phyloP scores from a whole-genome alignment of 1,140 invertebrate species.

The Nephotettix cincticeps region DNA sequence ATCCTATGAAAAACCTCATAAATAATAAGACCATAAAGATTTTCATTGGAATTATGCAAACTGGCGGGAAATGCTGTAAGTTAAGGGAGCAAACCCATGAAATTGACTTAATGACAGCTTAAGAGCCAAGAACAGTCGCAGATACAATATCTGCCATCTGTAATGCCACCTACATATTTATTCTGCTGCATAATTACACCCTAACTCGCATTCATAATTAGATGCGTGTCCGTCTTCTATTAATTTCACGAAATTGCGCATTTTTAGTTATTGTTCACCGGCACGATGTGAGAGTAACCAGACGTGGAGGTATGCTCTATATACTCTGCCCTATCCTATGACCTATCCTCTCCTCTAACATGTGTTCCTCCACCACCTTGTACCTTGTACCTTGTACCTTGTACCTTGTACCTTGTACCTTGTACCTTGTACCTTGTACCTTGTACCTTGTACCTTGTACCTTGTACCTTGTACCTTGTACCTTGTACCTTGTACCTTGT shows the following conservation, averaged over 20 bases:
- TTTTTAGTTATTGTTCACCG: conserved; percentile 2
- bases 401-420: no score
- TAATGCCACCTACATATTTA: conserved; percentile 21
- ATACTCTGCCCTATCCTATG: neutral
- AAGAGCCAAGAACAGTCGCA: neutral
- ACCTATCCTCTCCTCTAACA: no score
- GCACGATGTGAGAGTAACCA: neutral
- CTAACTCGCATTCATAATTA: neutral
- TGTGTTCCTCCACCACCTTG: no score
- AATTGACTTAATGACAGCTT: conserved; percentile 19
- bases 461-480: no score
- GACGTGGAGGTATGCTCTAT: neutral
- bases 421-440: no score
- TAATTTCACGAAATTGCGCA: conserved; percentile 12
- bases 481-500: no score
- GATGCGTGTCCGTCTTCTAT: neutral
- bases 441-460: no score
- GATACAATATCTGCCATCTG: conserved; percentile 19
- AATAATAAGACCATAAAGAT: neutral
- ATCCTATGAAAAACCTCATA: conserved; percentile 7
- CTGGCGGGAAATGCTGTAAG: neutral
- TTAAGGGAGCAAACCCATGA: conserved; percentile 14
- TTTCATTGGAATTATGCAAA: neutral
- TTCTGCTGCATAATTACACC: conserved; percentile 12
- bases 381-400: no score